These are phyloP conservation scores for Poecile montanus DNA, from an alignment of 2,797 vertebrate species.

Conservation along the genomic window DNA sequence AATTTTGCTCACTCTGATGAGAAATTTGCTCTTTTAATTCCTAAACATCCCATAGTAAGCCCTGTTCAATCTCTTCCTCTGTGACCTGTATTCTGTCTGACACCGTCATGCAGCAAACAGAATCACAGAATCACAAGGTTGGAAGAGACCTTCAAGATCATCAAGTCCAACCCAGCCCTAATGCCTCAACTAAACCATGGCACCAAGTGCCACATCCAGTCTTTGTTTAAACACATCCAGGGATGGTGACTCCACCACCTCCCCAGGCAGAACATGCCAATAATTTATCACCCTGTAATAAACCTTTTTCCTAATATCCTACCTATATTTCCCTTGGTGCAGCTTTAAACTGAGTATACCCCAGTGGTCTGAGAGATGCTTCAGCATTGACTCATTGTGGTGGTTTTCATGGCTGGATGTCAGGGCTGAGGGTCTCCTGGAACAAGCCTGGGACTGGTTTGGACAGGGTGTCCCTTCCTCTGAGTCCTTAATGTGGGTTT, in stretches of 20 bases:
- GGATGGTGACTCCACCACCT: no score
- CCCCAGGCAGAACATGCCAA: no score
- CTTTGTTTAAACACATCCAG: no score
- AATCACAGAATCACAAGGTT: no score
- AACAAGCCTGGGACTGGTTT: neutral
- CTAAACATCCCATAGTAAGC: neutral
- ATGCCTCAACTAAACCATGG: no score
- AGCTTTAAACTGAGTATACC: neutral
- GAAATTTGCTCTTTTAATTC: neutral
- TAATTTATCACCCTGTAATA: no score
- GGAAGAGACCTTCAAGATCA: no score
- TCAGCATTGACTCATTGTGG: no score
- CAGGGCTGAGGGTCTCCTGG: neutral
- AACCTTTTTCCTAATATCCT: no score
- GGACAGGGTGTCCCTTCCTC: neutral
- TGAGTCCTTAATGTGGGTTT: neutral
- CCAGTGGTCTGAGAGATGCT: neutral
- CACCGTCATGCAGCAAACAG: neutral
- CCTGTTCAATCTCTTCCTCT: neutral
- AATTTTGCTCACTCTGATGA: neutral
- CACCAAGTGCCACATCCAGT: no score
- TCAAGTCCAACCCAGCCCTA: no score
- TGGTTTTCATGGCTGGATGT: neutral
- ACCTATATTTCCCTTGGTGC: no score
- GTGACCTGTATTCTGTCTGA: rapidly evolving